A percentile compares a stretch with the other conserved stretches of the same genome.
Conservation (phyloP, 2,888 invertebrate species). For the Trachelus iudaicus region DNA sequence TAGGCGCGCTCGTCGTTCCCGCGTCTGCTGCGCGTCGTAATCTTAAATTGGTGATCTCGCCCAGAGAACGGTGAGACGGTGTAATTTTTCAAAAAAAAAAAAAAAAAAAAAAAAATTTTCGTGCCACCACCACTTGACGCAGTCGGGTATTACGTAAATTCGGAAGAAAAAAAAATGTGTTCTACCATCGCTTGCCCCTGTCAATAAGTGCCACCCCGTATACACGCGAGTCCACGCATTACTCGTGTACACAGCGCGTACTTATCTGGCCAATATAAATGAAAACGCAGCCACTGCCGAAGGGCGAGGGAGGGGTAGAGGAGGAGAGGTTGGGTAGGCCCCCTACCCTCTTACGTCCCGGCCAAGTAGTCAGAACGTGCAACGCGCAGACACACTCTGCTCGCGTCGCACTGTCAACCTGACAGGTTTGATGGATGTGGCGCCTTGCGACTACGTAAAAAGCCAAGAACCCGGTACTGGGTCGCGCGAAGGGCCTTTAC, state of each 20-base stretch:
- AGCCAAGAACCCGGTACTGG: not conserved
- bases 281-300: not conserved
- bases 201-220: not conserved
- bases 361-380: slow-evolving; percentile 31
- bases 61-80: not conserved
- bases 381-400: slow-evolving; percentile 3
- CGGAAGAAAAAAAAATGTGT: not conserved
- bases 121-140: not conserved
- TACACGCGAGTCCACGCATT: not conserved
- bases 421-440: slow-evolving; percentile 57
- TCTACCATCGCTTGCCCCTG: not conserved
- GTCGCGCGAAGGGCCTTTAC: not conserved
- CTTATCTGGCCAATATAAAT: not conserved
- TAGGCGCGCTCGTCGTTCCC: not conserved
- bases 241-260: not conserved
- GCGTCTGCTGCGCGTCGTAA: not conserved
- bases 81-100: not conserved
- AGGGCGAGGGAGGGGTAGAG: not conserved
- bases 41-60: not conserved
- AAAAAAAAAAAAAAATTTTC: too few species aligned
- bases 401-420: slow-evolving; percentile 44
- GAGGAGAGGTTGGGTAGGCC: not conserved
- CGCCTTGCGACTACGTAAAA: slow-evolving; percentile 33
- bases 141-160: not conserved
- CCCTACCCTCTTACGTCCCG: not conserved